Percentiles rank a stretch among this genome's conserved stretches.
These are phyloP conservation scores for Acanthosepion lycidas DNA, from an alignment of 2,888 invertebrate species.

Conservation along the genomic window DNA sequence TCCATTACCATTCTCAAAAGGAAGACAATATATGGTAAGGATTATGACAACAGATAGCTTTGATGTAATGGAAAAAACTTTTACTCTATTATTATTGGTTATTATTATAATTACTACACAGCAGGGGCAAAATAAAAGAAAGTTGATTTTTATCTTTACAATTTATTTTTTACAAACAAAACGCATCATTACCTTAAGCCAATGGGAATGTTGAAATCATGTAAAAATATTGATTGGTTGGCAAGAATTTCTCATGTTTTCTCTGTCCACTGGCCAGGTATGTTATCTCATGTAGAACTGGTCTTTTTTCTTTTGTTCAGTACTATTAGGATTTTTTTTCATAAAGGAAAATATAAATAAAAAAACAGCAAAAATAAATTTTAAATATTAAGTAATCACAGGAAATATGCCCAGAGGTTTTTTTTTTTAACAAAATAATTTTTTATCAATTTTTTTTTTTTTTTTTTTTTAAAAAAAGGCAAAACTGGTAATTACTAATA, in stretches of 20 bases:
- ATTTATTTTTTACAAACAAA: slow-evolving; percentile 13
- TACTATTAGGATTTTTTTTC: background rate
- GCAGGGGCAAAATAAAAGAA: background rate
- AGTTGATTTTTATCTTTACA: slow-evolving; percentile 33
- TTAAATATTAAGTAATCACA: background rate
- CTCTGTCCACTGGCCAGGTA: background rate
- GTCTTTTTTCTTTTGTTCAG: background rate
- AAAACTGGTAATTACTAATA: slow-evolving; percentile 33
- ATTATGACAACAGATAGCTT: slow-evolving; percentile 3
- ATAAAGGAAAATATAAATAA: background rate
- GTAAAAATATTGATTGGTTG: background rate
- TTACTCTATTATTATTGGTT: background rate
- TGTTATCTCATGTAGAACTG: background rate
- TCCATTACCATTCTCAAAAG: background rate
- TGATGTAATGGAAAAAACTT: slow-evolving; percentile 17
- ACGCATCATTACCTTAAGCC: background rate
- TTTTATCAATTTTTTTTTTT: background rate
- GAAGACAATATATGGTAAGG: background rate
- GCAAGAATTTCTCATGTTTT: background rate
- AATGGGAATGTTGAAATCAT: background rate
- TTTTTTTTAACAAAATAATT: background rate
- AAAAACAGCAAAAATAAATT: background rate
- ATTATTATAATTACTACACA: background rate
- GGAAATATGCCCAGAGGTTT: background rate
- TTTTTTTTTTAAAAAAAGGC: background rate